Evolutionary conservation across 2,113 vertebrate species (phyloP).

Genomic region (Gymnobelideus leadbeateri): DNA sequence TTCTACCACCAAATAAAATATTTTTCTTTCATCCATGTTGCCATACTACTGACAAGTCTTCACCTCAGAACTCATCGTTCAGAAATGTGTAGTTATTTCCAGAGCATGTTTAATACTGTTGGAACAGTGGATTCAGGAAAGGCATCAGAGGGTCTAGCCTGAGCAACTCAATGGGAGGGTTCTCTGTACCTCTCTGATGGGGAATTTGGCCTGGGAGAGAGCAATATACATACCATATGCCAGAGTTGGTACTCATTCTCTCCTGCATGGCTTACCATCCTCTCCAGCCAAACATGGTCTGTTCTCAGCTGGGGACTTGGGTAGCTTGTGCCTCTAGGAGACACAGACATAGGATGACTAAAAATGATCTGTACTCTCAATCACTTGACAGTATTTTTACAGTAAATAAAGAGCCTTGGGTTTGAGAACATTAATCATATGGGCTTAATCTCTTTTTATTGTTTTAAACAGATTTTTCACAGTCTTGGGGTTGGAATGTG

Average conservation of each 20-base stretch:
- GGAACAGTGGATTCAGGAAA: conserved; percentile 55
- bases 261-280: conserved; percentile 10
- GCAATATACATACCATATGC: conserved; percentile 28
- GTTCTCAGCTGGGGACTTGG: conserved; percentile 11
- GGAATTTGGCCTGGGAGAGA: conserved; percentile 40
- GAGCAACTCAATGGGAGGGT: neutral
- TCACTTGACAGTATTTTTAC: conserved; percentile 64
- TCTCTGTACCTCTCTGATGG: neutral
- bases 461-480: conserved; percentile 69
- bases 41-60: conserved; percentile 72
- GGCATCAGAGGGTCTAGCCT: conserved; percentile 16
- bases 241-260: conserved; percentile 37
- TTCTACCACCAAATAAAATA: conserved; percentile 68
- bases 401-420: conserved; percentile 48
- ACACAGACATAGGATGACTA: conserved; percentile 8
- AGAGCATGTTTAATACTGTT: conserved; percentile 65
- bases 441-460: conserved; percentile 64
- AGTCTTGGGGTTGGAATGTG: conserved; percentile 67
- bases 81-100: conserved; percentile 73
- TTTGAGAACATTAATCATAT: conserved; percentile 74
- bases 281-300: conserved; percentile 42
- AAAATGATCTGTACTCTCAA: conserved; percentile 61
- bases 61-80: conserved; percentile 71
- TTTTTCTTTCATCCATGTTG: conserved; percentile 68
- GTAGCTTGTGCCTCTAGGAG: conserved; percentile 14